Evolutionary conservation across 2,888 invertebrate genomes (phyloP), one percentile per base, ranked within the genome.

Genomic region (Melinopterus prodromus): DNA sequence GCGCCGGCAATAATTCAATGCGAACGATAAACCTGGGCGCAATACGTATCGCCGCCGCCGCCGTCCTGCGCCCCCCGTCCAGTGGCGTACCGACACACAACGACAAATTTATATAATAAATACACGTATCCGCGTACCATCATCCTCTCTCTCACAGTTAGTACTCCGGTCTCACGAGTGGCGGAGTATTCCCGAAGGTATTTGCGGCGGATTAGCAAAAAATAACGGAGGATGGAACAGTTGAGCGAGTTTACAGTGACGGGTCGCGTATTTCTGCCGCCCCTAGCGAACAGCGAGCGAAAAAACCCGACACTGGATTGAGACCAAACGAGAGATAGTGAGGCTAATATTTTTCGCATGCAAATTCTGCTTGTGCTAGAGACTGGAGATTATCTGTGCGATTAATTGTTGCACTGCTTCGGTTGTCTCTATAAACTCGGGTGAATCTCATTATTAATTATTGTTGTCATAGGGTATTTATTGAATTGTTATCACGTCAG

Each of bases 1-100:
- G 76, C 75, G 69, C 71, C 70, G 26, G 80, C 76, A 70, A 80
- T 80, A 80, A 80, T 78, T 80, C 80, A 80, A 77, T 79, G 76
- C 37, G 77, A 71, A 79, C 79, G 79, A 72, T 77, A 77, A 79
- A 79, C 79, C 79, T 79, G 79, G 79, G 79, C 74, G 36, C 74
- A 74, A 74, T 74, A 26, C 71, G 36, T 35, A 74, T 74, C 7
- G 74, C 74, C 71, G 37, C 7, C 35, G 74, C n/a, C 12, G 26
- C n/a, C 35, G 14, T 35, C 74, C 53, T 53, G 53, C 53, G 53
- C 7, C 53, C 12, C 5, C 53, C 53, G 9, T 53, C 53, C 53
- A 53, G 53, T 53, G 9, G 12, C 53, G 9, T 53, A 53, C 53
- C 53, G 12, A 53, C 12, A 53, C 53, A 53, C 9, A 7, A 53